Evolutionary conservation across 2,888 invertebrate genomes (phyloP).

Genomic region (Folsomia candida): DNA sequence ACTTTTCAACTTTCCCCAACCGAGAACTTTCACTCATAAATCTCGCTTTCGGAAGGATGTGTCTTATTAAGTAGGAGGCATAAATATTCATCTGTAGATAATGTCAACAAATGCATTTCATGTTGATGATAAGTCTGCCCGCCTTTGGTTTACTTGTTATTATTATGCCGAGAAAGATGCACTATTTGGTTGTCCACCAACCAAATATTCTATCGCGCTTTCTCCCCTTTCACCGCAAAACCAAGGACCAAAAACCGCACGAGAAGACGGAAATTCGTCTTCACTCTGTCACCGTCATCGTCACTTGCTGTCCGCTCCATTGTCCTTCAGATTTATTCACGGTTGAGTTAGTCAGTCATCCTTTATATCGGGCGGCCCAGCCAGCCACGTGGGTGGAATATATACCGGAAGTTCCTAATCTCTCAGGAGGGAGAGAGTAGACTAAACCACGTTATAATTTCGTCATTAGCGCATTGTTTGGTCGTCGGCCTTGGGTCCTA

Average conservation of each 20-base stretch:
- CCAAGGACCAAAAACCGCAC: neutral
- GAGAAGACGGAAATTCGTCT: neutral
- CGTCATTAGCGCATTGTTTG: neutral
- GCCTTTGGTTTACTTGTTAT: neutral
- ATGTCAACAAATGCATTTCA: conserved; percentile 3
- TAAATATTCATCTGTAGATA: conserved; percentile 4
- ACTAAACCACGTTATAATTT: neutral
- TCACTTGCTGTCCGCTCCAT: neutral
- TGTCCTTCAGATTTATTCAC: neutral
- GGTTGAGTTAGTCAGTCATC: neutral
- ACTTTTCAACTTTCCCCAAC: neutral
- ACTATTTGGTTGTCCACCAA: no score
- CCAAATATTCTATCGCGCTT: neutral
- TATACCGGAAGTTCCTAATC: neutral
- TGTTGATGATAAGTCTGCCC: neutral
- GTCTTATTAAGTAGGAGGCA: neutral
- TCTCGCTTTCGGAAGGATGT: neutral
- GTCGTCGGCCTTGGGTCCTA: neutral
- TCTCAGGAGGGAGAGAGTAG: neutral
- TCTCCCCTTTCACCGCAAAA: neutral
- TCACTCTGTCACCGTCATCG: neutral
- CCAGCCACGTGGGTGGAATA: neutral
- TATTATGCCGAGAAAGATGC: no score
- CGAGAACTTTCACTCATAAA: neutral
- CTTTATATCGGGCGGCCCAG: neutral